These are phyloP conservation scores for Brenthis daphne DNA, from an alignment of 2,888 invertebrate genomes.

Conservation along the genomic window DNA sequence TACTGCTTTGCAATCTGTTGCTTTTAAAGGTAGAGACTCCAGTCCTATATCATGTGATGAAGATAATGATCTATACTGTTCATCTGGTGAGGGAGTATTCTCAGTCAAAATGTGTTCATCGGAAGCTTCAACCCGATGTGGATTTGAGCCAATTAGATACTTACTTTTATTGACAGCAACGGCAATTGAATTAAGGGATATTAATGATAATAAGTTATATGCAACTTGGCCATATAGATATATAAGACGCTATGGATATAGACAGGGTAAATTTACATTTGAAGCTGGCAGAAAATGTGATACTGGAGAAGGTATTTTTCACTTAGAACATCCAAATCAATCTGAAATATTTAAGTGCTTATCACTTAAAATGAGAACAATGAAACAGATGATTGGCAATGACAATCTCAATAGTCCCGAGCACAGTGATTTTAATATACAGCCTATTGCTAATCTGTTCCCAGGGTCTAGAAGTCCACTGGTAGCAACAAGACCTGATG, in stretches of 20 bases:
- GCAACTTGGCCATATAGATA: constrained; percentile 93
- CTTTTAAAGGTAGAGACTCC: constrained; percentile 87
- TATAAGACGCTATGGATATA: constrained; percentile 92
- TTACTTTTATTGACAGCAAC: constrained; percentile 88
- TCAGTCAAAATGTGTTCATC: constrained; percentile 89
- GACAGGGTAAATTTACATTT: constrained; percentile 92
- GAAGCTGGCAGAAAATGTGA: constrained; percentile 94
- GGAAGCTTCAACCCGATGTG: constrained; percentile 89
- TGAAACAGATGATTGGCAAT: constrained; percentile 91
- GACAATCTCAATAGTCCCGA: constrained; percentile 85
- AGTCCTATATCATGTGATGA: constrained; percentile 87
- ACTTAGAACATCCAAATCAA: constrained; percentile 90
- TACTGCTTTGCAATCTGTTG: constrained; percentile 89
- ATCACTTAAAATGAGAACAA: constrained; percentile 92
- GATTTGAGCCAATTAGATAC: constrained; percentile 87
- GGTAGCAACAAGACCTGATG: constrained; percentile 83
- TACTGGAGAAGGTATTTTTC: constrained; percentile 92
- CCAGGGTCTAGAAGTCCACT: constrained; percentile 91
- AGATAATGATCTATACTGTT: constrained; percentile 94
- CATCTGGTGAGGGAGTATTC: constrained; percentile 91
- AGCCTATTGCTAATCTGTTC: constrained; percentile 89
- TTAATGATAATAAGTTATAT: constrained; percentile 84
- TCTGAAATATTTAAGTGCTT: constrained; percentile 92
- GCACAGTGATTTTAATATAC: constrained; percentile 87
- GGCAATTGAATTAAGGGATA: constrained; percentile 88